A percentile compares a stretch with the other conserved stretches of the same genome.
Evolutionary conservation across 2,888 invertebrate genomes (phyloP).

Genomic region (Epinotia bilunana): DNA sequence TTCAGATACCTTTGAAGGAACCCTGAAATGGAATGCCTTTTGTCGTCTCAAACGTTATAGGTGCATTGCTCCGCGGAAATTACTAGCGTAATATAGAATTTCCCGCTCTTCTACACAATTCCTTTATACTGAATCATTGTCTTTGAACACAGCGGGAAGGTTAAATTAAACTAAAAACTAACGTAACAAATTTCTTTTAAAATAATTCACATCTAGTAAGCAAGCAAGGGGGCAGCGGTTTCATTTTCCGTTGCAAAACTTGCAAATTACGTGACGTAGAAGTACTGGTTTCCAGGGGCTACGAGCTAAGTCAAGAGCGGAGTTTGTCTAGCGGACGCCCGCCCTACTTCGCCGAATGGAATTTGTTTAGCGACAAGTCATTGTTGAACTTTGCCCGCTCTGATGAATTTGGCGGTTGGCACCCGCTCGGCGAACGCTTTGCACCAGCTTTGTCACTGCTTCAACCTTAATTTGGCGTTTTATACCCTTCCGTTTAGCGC

Average conservation of each 20-base stretch:
- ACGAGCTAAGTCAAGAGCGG: conserved; percentile 23
- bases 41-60: conserved; percentile 8
- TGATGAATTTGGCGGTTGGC: conserved; percentile 49
- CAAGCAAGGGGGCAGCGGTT: neutral
- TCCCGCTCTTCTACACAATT: conserved; percentile 4
- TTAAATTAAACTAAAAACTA: neutral
- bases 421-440: conserved; percentile 33
- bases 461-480: conserved; percentile 20
- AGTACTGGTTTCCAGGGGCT: conserved; percentile 20
- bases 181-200: neutral
- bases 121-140: conserved; percentile 11
- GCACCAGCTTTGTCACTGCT: conserved; percentile 19
- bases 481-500: neutral
- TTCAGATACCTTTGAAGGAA: conserved; percentile 6
- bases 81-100: conserved; percentile 18
- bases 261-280: conserved; percentile 18
- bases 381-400: conserved; percentile 58
- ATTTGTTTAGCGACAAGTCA: conserved; percentile 56
- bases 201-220: neutral
- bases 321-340: conserved; percentile 45
- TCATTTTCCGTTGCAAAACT: neutral
- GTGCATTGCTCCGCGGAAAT: conserved; percentile 8
- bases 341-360: conserved; percentile 62
- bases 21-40: neutral
- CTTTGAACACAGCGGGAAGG: conserved; percentile 1